These are phyloP conservation scores for Miniopterus natalensis DNA, from an alignment of 2,113 vertebrate genomes.

Conservation along the genomic window DNA sequence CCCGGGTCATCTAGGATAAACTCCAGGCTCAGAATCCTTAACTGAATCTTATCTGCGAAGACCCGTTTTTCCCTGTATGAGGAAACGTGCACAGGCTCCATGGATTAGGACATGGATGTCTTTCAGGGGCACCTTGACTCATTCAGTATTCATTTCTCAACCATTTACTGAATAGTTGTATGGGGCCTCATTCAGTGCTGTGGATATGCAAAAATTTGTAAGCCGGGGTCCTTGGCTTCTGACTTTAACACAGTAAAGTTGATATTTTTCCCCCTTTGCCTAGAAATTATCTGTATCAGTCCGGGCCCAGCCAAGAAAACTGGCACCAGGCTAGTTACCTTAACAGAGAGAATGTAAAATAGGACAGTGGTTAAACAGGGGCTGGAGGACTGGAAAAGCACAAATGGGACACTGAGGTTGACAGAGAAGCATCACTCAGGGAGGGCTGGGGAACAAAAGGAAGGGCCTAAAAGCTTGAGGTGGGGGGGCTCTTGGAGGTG, in stretches of 20 bases:
- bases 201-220: neutral
- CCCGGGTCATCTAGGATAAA: neutral
- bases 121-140: neutral
- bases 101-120: neutral
- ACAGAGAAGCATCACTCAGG: neutral
- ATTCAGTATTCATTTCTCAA: neutral
- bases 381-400: neutral
- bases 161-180: neutral
- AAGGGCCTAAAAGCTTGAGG: neutral
- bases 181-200: neutral
- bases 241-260: neutral
- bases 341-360: neutral
- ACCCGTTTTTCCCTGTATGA: neutral
- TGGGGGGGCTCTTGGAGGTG: neutral
- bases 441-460: neutral
- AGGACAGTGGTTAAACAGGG: neutral
- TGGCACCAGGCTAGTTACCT: neutral
- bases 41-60: neutral
- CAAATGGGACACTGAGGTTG: neutral
- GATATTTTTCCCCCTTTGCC: neutral
- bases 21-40: neutral
- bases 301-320: neutral
- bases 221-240: neutral
- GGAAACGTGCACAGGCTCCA: neutral
- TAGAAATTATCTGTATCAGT: neutral